Conservation (phyloP, 1,140 invertebrate genomes). For the Sminthurinus signatus region DNA sequence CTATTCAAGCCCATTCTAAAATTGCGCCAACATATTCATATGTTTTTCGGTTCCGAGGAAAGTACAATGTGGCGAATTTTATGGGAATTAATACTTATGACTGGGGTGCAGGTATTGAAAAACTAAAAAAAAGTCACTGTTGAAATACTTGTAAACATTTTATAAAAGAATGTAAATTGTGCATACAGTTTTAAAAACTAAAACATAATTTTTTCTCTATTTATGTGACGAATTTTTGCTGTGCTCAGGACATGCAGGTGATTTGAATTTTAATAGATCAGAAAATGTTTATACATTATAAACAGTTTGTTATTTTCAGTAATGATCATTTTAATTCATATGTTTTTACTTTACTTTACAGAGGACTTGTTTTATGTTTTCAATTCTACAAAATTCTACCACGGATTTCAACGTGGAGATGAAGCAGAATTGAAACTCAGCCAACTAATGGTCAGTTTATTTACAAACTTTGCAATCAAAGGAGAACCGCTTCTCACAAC, state of each 20-base stretch:
- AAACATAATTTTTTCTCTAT: neutral
- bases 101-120: no score
- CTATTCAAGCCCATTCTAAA: slow-evolving; percentile 19
- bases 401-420: neutral
- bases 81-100: neutral
- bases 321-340: no score
- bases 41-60: slow-evolving; percentile 16
- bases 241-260: no score
- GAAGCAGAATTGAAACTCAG: neutral
- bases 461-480: slow-evolving; percentile 6
- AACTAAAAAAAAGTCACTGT: no score
- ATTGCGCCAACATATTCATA: slow-evolving; percentile 23
- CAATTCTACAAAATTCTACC: neutral
- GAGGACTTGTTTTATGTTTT: slow-evolving; percentile 21
- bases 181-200: no score
- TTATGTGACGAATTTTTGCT: no score
- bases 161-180: no score
- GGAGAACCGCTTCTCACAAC: neutral
- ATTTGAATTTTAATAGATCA: no score
- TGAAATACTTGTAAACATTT: no score
- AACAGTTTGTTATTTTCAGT: no score
- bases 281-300: no score
- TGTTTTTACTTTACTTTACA: neutral
- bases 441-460: slow-evolving; percentile 11
- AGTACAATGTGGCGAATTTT: slow-evolving; percentile 25